Conservation (phyloP, 30 jellyfish, hydroid and myxozoan genomes). For the Aurelia aurita complex sp. Pacific region DNA sequence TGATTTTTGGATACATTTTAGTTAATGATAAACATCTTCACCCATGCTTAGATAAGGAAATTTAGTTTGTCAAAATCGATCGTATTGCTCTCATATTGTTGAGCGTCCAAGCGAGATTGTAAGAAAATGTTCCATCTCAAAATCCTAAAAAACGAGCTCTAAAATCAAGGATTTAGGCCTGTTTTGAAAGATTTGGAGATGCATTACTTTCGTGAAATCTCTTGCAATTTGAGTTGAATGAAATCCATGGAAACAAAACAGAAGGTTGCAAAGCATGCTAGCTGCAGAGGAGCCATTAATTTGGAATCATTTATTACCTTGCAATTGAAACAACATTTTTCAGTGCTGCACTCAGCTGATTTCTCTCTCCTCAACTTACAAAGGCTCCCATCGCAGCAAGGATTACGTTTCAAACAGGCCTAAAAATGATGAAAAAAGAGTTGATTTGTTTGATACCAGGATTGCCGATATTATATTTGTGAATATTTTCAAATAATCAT, state of each 20-base stretch:
- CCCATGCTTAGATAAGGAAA: too few relatives aligned
- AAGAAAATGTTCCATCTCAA: too few relatives aligned
- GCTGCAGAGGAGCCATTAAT: not conserved
- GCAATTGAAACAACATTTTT: slow-evolving; percentile 52
- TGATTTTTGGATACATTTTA: too few relatives aligned
- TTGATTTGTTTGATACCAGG: not conserved
- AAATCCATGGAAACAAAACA: not conserved
- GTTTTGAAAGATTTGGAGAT: too few relatives aligned
- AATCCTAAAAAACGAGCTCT: too few relatives aligned
- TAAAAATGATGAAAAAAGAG: not conserved
- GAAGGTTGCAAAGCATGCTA: not conserved
- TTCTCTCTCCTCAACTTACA: slow-evolving; percentile 45
- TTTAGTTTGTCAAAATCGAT: too few relatives aligned
- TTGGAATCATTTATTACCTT: slow-evolving; percentile 21
- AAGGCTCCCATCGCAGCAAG: slow-evolving; percentile 67
- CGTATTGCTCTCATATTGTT: too few relatives aligned
- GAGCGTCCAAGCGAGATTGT: too few relatives aligned
- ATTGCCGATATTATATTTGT: not conserved
- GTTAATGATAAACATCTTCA: too few relatives aligned
- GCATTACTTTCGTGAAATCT: too few relatives aligned
- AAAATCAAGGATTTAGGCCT: too few relatives aligned
- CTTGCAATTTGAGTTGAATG: too few relatives aligned
- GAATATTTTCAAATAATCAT: not conserved
- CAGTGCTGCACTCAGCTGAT: slow-evolving; percentile 61
- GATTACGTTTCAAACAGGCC: slow-evolving; percentile 51